Conservation (phyloP, 2,113 vertebrate genomes). For the Fukomys damarensis region DNA sequence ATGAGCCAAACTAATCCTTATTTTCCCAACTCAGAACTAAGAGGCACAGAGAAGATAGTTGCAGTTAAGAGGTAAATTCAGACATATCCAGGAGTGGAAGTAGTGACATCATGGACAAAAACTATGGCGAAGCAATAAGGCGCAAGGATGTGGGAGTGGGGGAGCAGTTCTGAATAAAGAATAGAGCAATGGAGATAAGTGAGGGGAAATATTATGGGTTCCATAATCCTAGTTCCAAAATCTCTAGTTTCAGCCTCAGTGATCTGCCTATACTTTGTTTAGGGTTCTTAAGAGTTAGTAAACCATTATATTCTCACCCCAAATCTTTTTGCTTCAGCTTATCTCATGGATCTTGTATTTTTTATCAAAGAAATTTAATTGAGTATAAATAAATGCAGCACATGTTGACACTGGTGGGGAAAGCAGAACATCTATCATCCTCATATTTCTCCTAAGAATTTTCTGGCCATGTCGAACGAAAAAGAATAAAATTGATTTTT, state of each 20-base stretch:
- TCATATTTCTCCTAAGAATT: neutral
- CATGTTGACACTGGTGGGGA: neutral
- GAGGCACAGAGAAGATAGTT: neutral
- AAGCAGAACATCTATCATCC: neutral
- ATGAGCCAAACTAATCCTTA: neutral
- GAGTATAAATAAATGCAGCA: neutral
- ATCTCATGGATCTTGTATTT: neutral
- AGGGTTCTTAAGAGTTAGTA: neutral
- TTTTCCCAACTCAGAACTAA: slow-evolving; percentile 1
- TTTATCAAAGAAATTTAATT: neutral
- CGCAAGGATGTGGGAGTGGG: fast-evolving
- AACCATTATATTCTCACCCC: neutral
- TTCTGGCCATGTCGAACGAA: neutral
- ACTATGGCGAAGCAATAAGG: neutral
- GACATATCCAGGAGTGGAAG: neutral
- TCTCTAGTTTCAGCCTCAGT: neutral
- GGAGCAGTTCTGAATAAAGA: neutral
- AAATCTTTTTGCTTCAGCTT: slow-evolving; percentile 12
- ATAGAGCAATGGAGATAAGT: neutral
- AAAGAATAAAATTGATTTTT: neutral
- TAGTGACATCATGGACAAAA: neutral
- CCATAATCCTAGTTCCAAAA: neutral
- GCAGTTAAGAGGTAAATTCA: neutral
- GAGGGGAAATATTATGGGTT: neutral
- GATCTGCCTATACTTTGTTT: slow-evolving; percentile 22